Evolutionary conservation across 1,140 invertebrate genomes (phyloP), one percentile per base, ranked within the genome.

Genomic region (Anthonomus grandis): DNA sequence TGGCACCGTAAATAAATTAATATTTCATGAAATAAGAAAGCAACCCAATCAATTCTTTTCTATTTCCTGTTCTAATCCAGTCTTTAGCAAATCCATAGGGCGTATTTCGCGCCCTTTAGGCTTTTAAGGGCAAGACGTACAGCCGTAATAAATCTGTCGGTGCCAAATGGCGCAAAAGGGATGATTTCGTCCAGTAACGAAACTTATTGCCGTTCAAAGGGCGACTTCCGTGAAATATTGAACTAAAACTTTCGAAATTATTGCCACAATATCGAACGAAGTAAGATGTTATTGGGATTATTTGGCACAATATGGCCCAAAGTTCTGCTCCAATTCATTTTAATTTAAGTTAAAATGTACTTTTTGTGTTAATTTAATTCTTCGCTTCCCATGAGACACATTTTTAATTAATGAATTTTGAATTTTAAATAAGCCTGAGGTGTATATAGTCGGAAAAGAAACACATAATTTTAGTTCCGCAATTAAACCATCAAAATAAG

Each of bases 31-130:
- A n/a, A n/a, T n/a, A n/a, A n/a, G n/a, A n/a, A n/a, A n/a, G n/a
- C n/a, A n/a, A n/a, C n/a, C n/a, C n/a, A n/a, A n/a, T n/a, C n/a
- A n/a, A n/a, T n/a, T n/a, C n/a, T n/a, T n/a, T n/a, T n/a, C n/a
- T n/a, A n/a, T n/a, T n/a, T n/a, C n/a, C n/a, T n/a, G n/a, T n/a
- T n/a, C n/a, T n/a, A n/a, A n/a, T n/a, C n/a, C n/a, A n/a, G n/a
- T n/a, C n/a, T n/a, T n/a, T n/a, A n/a, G n/a, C n/a, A n/a, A n/a
- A n/a, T n/a, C n/a, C n/a, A n/a, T n/a, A n/a, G n/a, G n/a, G n/a
- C n/a, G n/a, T n/a, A 42, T 42, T 42, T 42, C 39, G 13, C 39
- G 39, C 39, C 39, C 39, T 42, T 38, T 42, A n/a, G 23, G 39
- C 18, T 10, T 22, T 10, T n/a, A n/a, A n/a, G n/a, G n/a, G n/a